These are phyloP conservation scores for Hippocampus abdominalis DNA, from an alignment of 2,113 vertebrate species.

Conservation along the genomic window DNA sequence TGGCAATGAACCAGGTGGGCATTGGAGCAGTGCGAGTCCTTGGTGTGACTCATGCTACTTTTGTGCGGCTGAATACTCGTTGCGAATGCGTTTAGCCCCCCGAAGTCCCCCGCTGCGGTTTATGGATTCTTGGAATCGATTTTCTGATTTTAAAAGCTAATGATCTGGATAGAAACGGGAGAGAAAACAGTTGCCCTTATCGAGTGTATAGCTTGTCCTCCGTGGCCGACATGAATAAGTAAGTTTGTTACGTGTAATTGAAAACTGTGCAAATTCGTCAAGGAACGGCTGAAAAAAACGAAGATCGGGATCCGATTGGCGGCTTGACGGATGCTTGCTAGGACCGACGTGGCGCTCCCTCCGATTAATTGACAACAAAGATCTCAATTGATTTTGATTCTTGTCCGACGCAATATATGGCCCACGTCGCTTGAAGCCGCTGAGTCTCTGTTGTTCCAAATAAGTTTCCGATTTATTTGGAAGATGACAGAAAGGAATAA, in stretches of 20 bases:
- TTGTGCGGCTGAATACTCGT: slow-evolving; percentile 24
- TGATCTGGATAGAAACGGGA: slow-evolving; percentile 42
- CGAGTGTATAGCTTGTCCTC: slow-evolving; percentile 21
- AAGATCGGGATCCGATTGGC: slow-evolving; percentile 16
- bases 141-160: slow-evolving; percentile 66
- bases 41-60: slow-evolving; percentile 41
- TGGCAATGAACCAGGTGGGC: slow-evolving; percentile 53
- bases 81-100: slow-evolving; percentile 47
- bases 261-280: slow-evolving; percentile 51
- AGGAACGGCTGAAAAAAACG: slow-evolving; percentile 21
- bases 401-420: neutral
- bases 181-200: slow-evolving; percentile 22
- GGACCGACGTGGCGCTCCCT: neutral
- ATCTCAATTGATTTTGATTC: neutral
- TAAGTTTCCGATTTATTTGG: neutral
- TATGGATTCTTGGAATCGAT: slow-evolving; percentile 62
- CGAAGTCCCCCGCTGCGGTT: slow-evolving; percentile 27
- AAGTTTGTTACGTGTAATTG: slow-evolving; percentile 47
- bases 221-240: slow-evolving; percentile 46
- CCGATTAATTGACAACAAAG: neutral
- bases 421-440: neutral
- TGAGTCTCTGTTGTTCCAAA: neutral
- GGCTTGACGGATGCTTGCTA: neutral
- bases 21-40: slow-evolving; percentile 38
- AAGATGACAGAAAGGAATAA: neutral